Percentiles rank a stretch among this genome's conserved stretches.
Evolutionary conservation across 2,797 vertebrate species (phyloP).

Genomic region (Phoebastria nigripes): DNA sequence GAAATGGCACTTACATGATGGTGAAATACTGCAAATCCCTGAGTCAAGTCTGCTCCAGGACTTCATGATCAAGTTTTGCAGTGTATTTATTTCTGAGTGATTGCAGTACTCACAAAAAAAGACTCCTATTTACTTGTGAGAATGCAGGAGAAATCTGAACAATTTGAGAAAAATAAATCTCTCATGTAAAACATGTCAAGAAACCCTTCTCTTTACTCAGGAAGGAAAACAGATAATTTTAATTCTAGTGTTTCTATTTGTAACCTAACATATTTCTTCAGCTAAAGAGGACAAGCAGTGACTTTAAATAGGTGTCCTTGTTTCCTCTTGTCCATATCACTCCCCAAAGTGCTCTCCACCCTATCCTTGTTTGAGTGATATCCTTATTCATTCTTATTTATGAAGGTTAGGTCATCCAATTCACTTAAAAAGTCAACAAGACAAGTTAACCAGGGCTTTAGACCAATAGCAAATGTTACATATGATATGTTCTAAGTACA

Average conservation of each 20-base stretch:
- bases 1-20: neutral
- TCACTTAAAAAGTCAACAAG: neutral
- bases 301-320: conserved; percentile 49
- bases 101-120: neutral
- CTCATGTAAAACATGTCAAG: neutral
- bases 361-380: conserved; percentile 38
- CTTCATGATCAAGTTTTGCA: neutral
- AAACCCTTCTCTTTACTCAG: neutral
- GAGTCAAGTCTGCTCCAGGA: neutral
- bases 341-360: conserved; percentile 26
- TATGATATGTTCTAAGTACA: neutral
- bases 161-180: conserved; percentile 1
- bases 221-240: conserved; percentile 61
- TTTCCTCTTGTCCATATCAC: conserved; percentile 50
- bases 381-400: conserved; percentile 21
- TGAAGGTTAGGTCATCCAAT: neutral
- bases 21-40: neutral
- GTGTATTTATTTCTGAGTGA: neutral
- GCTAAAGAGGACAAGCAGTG: conserved; percentile 20
- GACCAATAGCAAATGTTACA: neutral
- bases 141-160: neutral
- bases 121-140: neutral
- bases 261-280: conserved; percentile 46
- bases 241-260: conserved; percentile 55
- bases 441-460: neutral